phyloP scores from a whole-genome alignment of 2,113 vertebrate genomes.

The Forbesichthys agassizii region DNA sequence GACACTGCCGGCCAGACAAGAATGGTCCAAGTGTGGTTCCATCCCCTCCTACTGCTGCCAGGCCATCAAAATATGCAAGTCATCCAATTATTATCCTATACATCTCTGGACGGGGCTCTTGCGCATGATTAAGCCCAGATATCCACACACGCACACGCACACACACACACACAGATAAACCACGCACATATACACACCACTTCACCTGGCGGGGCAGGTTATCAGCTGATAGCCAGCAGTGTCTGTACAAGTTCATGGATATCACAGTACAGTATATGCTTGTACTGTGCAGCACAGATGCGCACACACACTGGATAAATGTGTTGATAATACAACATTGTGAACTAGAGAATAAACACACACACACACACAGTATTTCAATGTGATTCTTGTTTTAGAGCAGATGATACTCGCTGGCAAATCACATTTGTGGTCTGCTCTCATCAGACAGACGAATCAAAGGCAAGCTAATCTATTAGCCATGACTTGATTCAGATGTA shows the following conservation, averaged over 20 bases:
- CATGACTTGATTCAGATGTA: slow-evolving; percentile 43
- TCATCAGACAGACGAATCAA: slow-evolving; percentile 20
- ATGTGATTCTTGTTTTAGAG: slow-evolving; percentile 30
- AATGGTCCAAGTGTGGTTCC: slow-evolving; percentile 21
- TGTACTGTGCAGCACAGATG: slow-evolving; percentile 7
- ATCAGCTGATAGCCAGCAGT: slow-evolving; percentile 40
- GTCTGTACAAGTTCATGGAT: slow-evolving; percentile 33
- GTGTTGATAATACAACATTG: not conserved
- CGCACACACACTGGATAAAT: slow-evolving; percentile 14
- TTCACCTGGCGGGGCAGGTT: slow-evolving; percentile 45
- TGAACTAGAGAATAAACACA: slow-evolving; percentile 6
- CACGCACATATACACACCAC: slow-evolving; percentile 1
- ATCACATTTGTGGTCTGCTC: slow-evolving; percentile 4
- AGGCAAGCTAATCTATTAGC: slow-evolving; percentile 33
- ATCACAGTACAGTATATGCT: slow-evolving; percentile 10
- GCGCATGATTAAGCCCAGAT: slow-evolving; percentile 40
- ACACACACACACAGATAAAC: slow-evolving; percentile 1
- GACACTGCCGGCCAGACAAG: slow-evolving; percentile 39
- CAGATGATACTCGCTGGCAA: slow-evolving; percentile 4
- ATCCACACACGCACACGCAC: slow-evolving; percentile 15
- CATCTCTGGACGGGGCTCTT: slow-evolving; percentile 4
- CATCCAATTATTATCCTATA: slow-evolving; percentile 38
- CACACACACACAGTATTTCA: slow-evolving; percentile 13
- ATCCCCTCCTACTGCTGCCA: slow-evolving; percentile 19
- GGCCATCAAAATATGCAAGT: slow-evolving; percentile 36